Evolutionary conservation across 2,797 vertebrate genomes (phyloP).

Genomic region (Amblyopsis hoosieri): DNA sequence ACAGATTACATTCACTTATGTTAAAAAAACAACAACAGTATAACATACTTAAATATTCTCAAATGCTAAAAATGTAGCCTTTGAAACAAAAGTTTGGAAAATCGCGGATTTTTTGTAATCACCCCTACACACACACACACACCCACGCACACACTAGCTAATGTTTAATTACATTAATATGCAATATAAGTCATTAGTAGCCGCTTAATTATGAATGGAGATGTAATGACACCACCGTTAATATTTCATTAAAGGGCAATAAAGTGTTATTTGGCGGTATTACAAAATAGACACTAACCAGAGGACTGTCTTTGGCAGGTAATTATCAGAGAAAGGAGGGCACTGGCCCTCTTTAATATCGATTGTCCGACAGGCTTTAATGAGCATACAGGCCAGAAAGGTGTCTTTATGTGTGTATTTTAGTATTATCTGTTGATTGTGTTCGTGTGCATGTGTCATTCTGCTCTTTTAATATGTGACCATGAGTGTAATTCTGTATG

Average conservation of each 20-base stretch:
- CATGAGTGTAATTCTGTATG: constrained; percentile 23
- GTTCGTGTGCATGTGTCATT: constrained; percentile 2
- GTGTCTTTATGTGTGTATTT: not conserved
- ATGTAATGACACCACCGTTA: constrained; percentile 82
- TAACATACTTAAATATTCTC: too few species aligned
- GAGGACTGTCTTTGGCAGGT: constrained; percentile 73
- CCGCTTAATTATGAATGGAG: constrained; percentile 84
- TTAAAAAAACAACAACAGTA: too few species aligned
- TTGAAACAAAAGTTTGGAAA: constrained; percentile 1
- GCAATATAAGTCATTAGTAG: constrained; percentile 80
- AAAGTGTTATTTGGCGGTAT: constrained; percentile 85
- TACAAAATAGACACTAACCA: constrained; percentile 83
- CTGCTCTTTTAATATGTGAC: constrained; percentile 13
- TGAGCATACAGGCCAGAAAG: constrained; percentile 54
- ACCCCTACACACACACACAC: constrained; percentile 1
- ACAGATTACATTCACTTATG: too few species aligned
- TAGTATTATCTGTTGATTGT: not conserved
- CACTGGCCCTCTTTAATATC: constrained; percentile 59
- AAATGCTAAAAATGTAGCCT: not conserved
- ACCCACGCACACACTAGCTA: constrained; percentile 28
- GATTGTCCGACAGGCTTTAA: constrained; percentile 56
- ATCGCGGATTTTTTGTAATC: constrained; percentile 2
- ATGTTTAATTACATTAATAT: constrained; percentile 86
- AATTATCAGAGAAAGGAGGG: constrained; percentile 64
- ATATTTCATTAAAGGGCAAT: constrained; percentile 88